Base-by-base conservation (phyloP, 2,113 vertebrate genomes). In the Acrocephalus arundinaceus region DNA sequence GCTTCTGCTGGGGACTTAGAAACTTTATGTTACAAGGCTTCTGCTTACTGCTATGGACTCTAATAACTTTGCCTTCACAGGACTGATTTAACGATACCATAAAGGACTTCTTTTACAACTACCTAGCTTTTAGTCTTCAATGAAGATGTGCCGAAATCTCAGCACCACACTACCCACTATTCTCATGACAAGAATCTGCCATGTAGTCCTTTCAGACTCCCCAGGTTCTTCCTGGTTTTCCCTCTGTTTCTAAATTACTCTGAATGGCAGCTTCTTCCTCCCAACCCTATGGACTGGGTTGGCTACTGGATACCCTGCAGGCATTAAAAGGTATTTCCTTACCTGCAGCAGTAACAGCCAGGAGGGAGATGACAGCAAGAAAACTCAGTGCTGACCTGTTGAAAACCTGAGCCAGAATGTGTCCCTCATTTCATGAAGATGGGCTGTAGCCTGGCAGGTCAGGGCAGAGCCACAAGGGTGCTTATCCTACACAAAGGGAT, bases 251-350 rank as follows among this genome's bases (percentile, higher is more conserved):
- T 43, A 41, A 45, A 49, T 45, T 37, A 16, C 27, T 43, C 35
- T 45, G 30, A 59, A 73, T 18, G 27, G 1, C 37, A 73, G 27
- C 27, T 80, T 43, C 16, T 52, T 70, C 28, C 18, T 66, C 35
- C 24, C 39, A 15, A 0, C 20, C 12, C 19, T 4, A 0, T 0
- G 2, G 37, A 5, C 31, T 30, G 28, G 7, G 15, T 4, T 80
- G 35, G 9, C 20, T 52, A 10, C 6, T 1, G 2, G 20, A 10
- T 25, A 14, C 13, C 19, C 45, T 12, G 11, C 10, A 37, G 2
- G 4, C 7, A 6, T 7, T 49, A 15, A 39, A 54, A 23, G 7
- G 1, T 22, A 9, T 77, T 62, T 70, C 19, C 20, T 48, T 25
- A 25, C 30, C 48, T 30, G 31, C 23, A 39, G 11, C 31, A 66